These are phyloP conservation scores for Argya squamiceps DNA, from an alignment of 2,797 vertebrate species.

Conservation along the genomic window DNA sequence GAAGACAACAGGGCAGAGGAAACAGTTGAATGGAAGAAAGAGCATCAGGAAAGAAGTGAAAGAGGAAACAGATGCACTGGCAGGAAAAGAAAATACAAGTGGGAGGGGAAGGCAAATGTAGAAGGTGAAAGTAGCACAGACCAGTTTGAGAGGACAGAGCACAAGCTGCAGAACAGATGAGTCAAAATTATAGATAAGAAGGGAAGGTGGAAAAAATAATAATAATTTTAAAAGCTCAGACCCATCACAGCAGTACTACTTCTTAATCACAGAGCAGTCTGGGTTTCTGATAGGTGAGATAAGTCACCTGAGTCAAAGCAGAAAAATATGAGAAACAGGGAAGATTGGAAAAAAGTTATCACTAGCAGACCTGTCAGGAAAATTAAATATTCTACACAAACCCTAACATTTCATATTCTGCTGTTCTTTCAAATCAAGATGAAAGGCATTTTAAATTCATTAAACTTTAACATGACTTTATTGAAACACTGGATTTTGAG, in stretches of 20 bases:
- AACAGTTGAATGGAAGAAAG: slow-evolving; percentile 2
- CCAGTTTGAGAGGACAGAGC: neutral
- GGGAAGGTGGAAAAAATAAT: neutral
- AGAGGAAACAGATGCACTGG: slow-evolving; percentile 51
- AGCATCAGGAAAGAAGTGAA: slow-evolving; percentile 10
- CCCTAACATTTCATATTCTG: neutral
- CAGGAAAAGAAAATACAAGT: neutral
- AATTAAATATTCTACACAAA: neutral
- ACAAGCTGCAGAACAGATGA: neutral
- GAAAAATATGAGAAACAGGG: neutral
- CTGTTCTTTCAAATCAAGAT: neutral
- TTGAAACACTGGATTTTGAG: slow-evolving; percentile 1
- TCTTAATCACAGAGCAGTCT: neutral
- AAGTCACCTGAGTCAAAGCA: neutral
- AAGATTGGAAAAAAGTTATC: neutral
- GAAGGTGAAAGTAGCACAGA: neutral
- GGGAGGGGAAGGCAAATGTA: neutral
- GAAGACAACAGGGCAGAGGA: neutral
- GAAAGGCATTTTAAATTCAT: neutral
- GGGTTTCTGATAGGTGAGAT: neutral
- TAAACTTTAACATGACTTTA: neutral
- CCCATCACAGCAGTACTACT: neutral
- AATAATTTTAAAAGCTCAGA: neutral
- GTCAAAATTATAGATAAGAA: neutral
- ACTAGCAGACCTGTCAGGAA: neutral